Conservation (phyloP, 2,797 vertebrate genomes). For the Spea hammondii region DNA sequence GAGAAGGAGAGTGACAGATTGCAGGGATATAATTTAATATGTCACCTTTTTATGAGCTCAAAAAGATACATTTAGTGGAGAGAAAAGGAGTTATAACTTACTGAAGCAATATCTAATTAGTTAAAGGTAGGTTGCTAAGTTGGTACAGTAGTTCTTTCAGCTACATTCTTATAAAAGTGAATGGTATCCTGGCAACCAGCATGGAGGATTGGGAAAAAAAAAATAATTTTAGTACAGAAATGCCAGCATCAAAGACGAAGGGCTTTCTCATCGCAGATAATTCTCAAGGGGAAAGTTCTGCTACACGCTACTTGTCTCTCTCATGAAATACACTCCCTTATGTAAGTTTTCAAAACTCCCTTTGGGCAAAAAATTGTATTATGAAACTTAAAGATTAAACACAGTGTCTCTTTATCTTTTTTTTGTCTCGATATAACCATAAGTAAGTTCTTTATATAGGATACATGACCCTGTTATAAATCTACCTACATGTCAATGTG, state of each 20-base stretch:
- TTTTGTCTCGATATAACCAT: slow-evolving; percentile 24
- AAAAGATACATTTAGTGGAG: slow-evolving; percentile 50
- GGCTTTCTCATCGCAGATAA: slow-evolving; percentile 49
- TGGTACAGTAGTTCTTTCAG: slow-evolving; percentile 38
- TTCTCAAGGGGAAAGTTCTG: slow-evolving; percentile 47
- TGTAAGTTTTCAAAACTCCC: slow-evolving; percentile 49
- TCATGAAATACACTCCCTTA: slow-evolving; percentile 52
- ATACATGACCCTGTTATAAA: slow-evolving; percentile 14
- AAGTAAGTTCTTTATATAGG: slow-evolving; percentile 25
- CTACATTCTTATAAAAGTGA: slow-evolving; percentile 43
- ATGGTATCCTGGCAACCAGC: slow-evolving; percentile 47
- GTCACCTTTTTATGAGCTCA: slow-evolving; percentile 50
- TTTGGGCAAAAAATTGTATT: slow-evolving; percentile 49
- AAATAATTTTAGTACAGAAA: slow-evolving; percentile 48
- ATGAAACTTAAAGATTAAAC: slow-evolving; percentile 47
- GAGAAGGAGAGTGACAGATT: slow-evolving; percentile 37
- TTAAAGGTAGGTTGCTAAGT: slow-evolving; percentile 51
- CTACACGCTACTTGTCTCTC: slow-evolving; percentile 50
- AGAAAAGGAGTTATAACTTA: slow-evolving; percentile 47
- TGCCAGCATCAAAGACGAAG: slow-evolving; percentile 51
- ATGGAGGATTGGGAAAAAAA: slow-evolving; percentile 36
- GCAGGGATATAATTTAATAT: slow-evolving; percentile 48
- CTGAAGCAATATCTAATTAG: slow-evolving; percentile 51
- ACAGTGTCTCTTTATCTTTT: slow-evolving; percentile 39
- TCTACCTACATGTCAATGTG: slow-evolving; percentile 4